Evolutionary conservation across 2,797 vertebrate genomes (phyloP).

Genomic region (Rhadinocentrus ornatus): DNA sequence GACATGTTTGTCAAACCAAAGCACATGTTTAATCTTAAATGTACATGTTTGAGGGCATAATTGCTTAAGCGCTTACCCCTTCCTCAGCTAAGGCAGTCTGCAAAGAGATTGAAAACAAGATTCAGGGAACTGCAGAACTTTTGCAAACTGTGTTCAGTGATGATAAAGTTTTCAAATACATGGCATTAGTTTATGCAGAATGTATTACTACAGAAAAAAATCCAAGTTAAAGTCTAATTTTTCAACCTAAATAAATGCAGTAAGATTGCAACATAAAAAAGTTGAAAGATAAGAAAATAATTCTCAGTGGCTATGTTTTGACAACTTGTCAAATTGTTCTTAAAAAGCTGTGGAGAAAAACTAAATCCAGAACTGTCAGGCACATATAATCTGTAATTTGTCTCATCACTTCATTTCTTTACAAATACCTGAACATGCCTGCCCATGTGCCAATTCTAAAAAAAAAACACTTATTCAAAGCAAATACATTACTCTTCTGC

Average conservation of each 20-base stretch:
- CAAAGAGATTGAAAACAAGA: slow-evolving; percentile 52
- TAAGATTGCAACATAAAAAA: not conserved
- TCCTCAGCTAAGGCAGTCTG: slow-evolving; percentile 88
- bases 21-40: slow-evolving; percentile 29
- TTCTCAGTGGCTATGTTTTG: not conserved
- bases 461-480: slow-evolving; percentile 32
- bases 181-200: not conserved
- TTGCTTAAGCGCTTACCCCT: slow-evolving; percentile 80
- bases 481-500: slow-evolving; percentile 23
- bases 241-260: not conserved
- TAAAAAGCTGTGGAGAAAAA: slow-evolving; percentile 18
- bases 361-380: slow-evolving; percentile 30
- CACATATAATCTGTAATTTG: slow-evolving; percentile 39
- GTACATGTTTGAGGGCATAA: not conserved
- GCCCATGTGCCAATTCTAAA: slow-evolving; percentile 39
- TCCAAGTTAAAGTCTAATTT: too few relatives aligned
- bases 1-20: slow-evolving; percentile 39
- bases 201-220: not conserved
- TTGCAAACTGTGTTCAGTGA: not conserved
- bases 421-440: slow-evolving; percentile 54
- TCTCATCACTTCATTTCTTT: slow-evolving; percentile 53
- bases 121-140: not conserved
- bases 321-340: slow-evolving; percentile 17
- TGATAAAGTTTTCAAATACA: not conserved
- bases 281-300: slow-evolving; percentile 9